Evolutionary conservation across 2,888 invertebrate genomes (phyloP), one percentile per base, ranked within the genome.

Genomic region (Ichneumon xanthorius): DNA sequence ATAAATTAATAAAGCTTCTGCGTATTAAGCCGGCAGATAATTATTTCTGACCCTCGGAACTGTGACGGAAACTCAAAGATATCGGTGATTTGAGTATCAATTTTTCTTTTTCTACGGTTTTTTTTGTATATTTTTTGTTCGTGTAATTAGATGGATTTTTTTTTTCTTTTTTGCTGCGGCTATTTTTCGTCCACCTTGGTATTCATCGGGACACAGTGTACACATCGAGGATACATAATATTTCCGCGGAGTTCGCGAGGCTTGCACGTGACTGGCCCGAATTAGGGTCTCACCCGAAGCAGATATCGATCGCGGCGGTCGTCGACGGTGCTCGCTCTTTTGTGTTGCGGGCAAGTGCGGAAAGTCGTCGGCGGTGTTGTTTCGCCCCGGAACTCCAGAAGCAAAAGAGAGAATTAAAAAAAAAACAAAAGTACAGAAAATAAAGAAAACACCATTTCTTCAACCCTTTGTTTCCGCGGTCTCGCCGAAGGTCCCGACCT

Each of bases 231-330:
- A 37, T 48, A 73, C 40, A 63, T 63, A 65, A 50, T 70, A 53
- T 77, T 48, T 72, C 65, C 67, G 67, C 76, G 76, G 65, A 55
- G 65, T 26, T 63, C 50, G 14, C 58, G 77, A 37, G 81, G 68
- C 85, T 89, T 89, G 91, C 91, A 92, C 92, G 92, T 92, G 93
- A 92, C 92, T 90, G 89, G 86, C 84, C 89, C 82, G 89, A 89
- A 92, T 92, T 92, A 90, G 91, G 88, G 92, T 91, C 84, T 91
- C 89, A 90, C 89, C 87, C 81, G 86, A 58, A 75, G 84, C 65
- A 76, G 80, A 85, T 82, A 89, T 89, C 90, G 90, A 89, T 89
- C 88, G 86, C 58, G 40, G 76, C 50, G 37, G 78, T 81, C 53
- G 76, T 19, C 81, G 71, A 85, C 84, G 80, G 87, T 22, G 87